Percentiles rank a stretch among this genome's conserved stretches.
These are phyloP conservation scores for Pheosia gnoma DNA, from an alignment of 2,888 invertebrate genomes.

Conservation along the genomic window DNA sequence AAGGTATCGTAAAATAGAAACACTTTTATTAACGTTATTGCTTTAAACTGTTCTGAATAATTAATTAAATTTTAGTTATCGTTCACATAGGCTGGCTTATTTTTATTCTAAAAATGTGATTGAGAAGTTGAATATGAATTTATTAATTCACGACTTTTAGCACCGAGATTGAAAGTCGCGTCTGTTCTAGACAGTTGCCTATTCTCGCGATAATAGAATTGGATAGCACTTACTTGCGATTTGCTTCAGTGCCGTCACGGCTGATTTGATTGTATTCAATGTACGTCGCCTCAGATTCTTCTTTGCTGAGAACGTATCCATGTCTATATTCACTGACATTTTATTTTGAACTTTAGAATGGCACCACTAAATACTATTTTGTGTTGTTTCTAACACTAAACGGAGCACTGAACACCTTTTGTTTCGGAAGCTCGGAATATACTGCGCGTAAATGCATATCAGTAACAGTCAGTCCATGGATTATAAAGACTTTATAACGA, in stretches of 20 bases:
- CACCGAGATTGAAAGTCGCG: slow-evolving; percentile 12
- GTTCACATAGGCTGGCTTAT: too few relatives aligned
- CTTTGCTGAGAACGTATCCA: slow-evolving; percentile 74
- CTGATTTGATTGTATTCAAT: slow-evolving; percentile 75
- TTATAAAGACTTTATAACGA: slow-evolving; percentile 60
- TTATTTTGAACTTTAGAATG: slow-evolving; percentile 40
- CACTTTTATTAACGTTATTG: too few relatives aligned
- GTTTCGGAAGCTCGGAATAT: slow-evolving; percentile 68
- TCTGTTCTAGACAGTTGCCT: slow-evolving; percentile 16
- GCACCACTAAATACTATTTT: slow-evolving; percentile 26
- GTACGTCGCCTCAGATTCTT: slow-evolving; percentile 77
- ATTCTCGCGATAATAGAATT: slow-evolving; percentile 33
- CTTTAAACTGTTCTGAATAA: too few relatives aligned
- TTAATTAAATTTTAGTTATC: too few relatives aligned
- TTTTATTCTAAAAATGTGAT: too few relatives aligned
- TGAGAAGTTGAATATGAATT: too few relatives aligned
- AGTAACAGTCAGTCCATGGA: slow-evolving; percentile 63
- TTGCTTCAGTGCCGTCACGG: slow-evolving; percentile 76
- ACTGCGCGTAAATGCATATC: slow-evolving; percentile 79
- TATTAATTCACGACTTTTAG: not conserved
- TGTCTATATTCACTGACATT: slow-evolving; percentile 76
- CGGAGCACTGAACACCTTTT: slow-evolving; percentile 61
- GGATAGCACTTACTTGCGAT: slow-evolving; percentile 74
- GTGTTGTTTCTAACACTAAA: slow-evolving; percentile 24
- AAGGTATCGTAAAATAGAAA: not conserved